Evolutionary conservation across 2,797 vertebrate genomes (phyloP).

Genomic region (Oryzias dopingdopingensis): DNA sequence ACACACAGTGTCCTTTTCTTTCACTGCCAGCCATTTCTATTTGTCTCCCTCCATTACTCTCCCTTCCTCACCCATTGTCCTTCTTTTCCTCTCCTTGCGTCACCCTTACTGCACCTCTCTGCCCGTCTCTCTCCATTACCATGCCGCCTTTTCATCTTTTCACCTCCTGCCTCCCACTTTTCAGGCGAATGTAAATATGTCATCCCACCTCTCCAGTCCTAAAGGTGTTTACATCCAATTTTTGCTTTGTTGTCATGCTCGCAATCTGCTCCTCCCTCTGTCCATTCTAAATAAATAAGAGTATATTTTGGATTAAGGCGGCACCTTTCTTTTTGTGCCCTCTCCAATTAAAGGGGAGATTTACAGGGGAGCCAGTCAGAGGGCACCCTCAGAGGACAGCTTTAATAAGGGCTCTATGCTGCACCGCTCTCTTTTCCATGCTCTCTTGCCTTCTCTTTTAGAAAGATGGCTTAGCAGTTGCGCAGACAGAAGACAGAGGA

Average conservation of each 20-base stretch:
- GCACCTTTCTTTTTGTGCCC: slow-evolving; percentile 63
- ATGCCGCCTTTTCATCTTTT: slow-evolving; percentile 59
- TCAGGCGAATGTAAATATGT: slow-evolving; percentile 65
- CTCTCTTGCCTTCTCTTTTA: slow-evolving; percentile 44
- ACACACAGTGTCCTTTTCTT: slow-evolving; percentile 53
- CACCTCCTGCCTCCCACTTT: slow-evolving; percentile 47
- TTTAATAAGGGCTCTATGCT: slow-evolving; percentile 74
- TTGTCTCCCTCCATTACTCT: slow-evolving; percentile 68
- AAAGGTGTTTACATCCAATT: slow-evolving; percentile 51
- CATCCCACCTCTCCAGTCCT: slow-evolving; percentile 47
- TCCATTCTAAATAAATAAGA: slow-evolving; percentile 33
- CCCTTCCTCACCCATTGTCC: slow-evolving; percentile 59
- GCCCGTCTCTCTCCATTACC: slow-evolving; percentile 56
- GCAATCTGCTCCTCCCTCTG: slow-evolving; percentile 13
- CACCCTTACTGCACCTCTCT: slow-evolving; percentile 58
- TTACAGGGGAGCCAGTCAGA: slow-evolving; percentile 76
- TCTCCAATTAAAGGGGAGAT: slow-evolving; percentile 79
- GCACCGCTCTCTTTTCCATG: slow-evolving; percentile 51
- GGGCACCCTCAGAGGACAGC: slow-evolving; percentile 73
- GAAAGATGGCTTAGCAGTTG: slow-evolving; percentile 53
- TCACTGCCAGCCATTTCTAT: slow-evolving; percentile 59
- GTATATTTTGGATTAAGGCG: slow-evolving; percentile 62
- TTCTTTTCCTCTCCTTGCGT: slow-evolving; percentile 59
- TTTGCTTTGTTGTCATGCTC: slow-evolving; percentile 50
- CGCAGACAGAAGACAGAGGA: slow-evolving; percentile 47